Percentiles rank a stretch among this genome's conserved stretches.
phyloP scores from a whole-genome alignment of 2,888 invertebrate genomes.

The Darwinula stevensoni region DNA sequence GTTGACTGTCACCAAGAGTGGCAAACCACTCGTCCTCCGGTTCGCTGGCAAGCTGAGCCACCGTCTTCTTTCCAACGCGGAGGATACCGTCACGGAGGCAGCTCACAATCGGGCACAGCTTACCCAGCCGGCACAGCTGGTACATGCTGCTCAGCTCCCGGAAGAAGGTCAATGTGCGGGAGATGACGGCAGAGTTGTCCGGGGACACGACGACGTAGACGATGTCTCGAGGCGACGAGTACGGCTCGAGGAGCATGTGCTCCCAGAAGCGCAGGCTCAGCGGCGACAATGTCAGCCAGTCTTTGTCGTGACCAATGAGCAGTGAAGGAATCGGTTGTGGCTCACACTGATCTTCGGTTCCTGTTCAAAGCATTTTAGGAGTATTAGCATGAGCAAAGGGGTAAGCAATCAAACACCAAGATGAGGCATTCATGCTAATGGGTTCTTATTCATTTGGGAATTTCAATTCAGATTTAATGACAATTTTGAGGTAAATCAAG shows the following conservation, averaged over 20 bases:
- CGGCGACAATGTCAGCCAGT: slow-evolving; percentile 80
- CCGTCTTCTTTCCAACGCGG: slow-evolving; percentile 36
- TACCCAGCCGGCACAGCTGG: slow-evolving; percentile 57
- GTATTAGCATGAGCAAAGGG: too few relatives aligned
- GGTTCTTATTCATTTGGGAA: too few relatives aligned
- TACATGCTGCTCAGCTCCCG: slow-evolving; percentile 73
- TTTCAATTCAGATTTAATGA: too few relatives aligned
- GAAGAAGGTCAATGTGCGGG: slow-evolving; percentile 56
- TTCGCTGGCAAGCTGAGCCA: slow-evolving; percentile 27
- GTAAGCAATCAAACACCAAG: too few relatives aligned
- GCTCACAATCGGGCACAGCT: slow-evolving; percentile 65
- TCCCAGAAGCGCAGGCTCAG: slow-evolving; percentile 88
- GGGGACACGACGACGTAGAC: slow-evolving; percentile 83
- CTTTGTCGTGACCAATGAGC: slow-evolving; percentile 76
- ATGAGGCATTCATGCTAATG: too few relatives aligned
- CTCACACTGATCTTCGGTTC: slow-evolving; percentile 79
- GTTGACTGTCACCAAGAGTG: slow-evolving; percentile 41
- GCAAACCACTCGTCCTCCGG: slow-evolving; percentile 70
- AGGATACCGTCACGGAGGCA: slow-evolving; percentile 59
- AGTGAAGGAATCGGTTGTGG: slow-evolving; percentile 87
- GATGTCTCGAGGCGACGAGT: slow-evolving; percentile 74
- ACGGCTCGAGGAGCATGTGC: slow-evolving; percentile 80
- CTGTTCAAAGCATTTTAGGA: too few relatives aligned
- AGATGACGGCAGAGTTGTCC: slow-evolving; percentile 52
- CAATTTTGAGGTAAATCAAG: too few relatives aligned